Evolutionary conservation across 1,140 invertebrate genomes (phyloP).

Genomic region (Ganaspis sp.): DNA sequence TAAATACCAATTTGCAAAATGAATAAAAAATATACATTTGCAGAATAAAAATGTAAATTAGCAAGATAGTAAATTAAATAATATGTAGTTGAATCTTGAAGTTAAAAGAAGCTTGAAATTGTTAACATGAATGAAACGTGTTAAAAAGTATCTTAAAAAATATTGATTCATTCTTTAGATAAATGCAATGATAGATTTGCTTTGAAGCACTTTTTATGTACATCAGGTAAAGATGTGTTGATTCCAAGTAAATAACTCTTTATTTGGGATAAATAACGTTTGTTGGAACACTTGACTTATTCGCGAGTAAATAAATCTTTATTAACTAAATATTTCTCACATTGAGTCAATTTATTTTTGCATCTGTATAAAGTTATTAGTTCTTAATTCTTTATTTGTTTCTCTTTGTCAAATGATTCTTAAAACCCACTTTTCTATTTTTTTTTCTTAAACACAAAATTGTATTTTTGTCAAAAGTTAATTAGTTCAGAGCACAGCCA

Average conservation of each 20-base stretch:
- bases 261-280: conserved; percentile 17
- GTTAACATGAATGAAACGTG: too few relatives aligned
- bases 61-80: too few relatives aligned
- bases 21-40: too few relatives aligned
- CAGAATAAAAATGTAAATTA: too few relatives aligned
- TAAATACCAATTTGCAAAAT: too few relatives aligned
- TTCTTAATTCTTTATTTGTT: not conserved
- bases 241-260: conserved; percentile 12
- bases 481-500: not conserved
- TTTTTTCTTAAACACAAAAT: too few relatives aligned
- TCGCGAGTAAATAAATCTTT: not conserved
- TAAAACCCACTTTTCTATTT: too few relatives aligned
- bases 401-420: not conserved
- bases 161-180: not conserved
- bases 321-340: conserved; percentile 1
- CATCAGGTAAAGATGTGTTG: not conserved
- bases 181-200: conserved; percentile 22
- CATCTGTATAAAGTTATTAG: not conserved
- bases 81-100: too few relatives aligned
- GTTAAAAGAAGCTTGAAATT: too few relatives aligned
- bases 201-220: conserved; percentile 22
- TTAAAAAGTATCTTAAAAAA: conserved; percentile 19
- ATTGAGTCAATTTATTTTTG: not conserved
- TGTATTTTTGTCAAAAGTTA: too few relatives aligned
- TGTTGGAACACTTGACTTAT: conserved; percentile 26